Percentiles rank a stretch among this genome's conserved stretches.
phyloP scores from a whole-genome alignment of 1,140 invertebrate genomes.

The Musca vetustissima region DNA sequence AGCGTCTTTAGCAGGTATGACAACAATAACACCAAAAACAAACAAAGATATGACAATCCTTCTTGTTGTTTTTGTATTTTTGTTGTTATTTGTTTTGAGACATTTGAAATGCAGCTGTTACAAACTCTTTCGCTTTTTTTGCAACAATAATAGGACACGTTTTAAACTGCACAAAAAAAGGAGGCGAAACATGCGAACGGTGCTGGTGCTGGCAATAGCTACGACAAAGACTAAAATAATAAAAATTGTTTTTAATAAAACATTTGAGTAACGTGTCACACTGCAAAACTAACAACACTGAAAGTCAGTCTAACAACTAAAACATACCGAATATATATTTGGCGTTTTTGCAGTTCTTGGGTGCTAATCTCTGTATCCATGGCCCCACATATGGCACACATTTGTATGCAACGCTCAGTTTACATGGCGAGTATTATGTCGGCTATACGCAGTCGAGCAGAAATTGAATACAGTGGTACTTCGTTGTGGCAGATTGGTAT shows the following conservation, averaged over 20 bases:
- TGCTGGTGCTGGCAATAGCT: background rate
- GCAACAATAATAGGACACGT: background rate
- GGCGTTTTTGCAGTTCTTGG: background rate
- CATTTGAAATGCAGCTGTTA: constrained; percentile 18
- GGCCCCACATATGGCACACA: constrained; percentile 13
- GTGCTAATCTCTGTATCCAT: background rate
- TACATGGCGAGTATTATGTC: constrained; percentile 14
- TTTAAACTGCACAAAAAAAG: background rate
- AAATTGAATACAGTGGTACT: too few relatives aligned
- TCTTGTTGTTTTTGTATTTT: too few relatives aligned
- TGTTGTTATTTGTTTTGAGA: too few relatives aligned
- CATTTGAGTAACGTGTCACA: constrained; percentile 22
- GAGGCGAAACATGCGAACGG: constrained; percentile 1
- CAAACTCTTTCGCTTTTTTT: constrained; percentile 13
- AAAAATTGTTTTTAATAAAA: constrained; percentile 25
- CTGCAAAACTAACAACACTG: constrained; percentile 6
- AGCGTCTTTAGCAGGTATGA: too few relatives aligned
- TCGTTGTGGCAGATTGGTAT: too few relatives aligned
- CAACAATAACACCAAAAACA: background rate
- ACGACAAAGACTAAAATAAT: constrained; percentile 11
- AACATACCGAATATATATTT: background rate
- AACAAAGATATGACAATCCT: background rate
- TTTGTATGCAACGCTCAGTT: constrained; percentile 20
- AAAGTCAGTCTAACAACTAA: background rate
- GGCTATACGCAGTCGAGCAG: background rate